A percentile compares a stretch with the other conserved stretches of the same genome.
Evolutionary conservation across 1,140 invertebrate species (phyloP).

Genomic region (Orchestia grillus): DNA sequence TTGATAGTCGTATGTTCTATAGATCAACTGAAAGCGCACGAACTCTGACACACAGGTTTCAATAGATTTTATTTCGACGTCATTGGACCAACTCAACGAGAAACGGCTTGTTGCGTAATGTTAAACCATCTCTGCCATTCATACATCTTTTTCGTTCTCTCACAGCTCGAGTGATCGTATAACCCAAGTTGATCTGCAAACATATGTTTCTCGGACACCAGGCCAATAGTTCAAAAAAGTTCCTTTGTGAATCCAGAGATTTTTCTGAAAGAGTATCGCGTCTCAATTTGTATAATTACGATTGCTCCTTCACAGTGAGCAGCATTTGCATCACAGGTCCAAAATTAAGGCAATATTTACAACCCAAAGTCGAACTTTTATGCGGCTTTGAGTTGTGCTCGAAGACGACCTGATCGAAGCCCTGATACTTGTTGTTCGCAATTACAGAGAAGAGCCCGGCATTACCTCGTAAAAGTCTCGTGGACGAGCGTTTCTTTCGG

Average conservation of each 20-base stretch:
- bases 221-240: slow-evolving; percentile 33
- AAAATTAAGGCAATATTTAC: slow-evolving; percentile 44
- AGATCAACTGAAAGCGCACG: not conserved
- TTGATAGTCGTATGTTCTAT: not conserved
- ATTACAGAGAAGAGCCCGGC: slow-evolving; percentile 51
- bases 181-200: not conserved
- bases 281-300: slow-evolving; percentile 54
- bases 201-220: slow-evolving; percentile 8
- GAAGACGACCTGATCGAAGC: slow-evolving; percentile 53
- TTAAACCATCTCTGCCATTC: not conserved
- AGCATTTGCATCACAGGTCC: slow-evolving; percentile 50
- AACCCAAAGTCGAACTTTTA: slow-evolving; percentile 54
- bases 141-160: not conserved
- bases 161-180: slow-evolving; percentile 7
- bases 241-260: slow-evolving; percentile 14
- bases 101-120: not conserved
- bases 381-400: slow-evolving; percentile 41
- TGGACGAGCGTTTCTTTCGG: slow-evolving; percentile 17
- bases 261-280: slow-evolving; percentile 36
- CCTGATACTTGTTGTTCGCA: slow-evolving; percentile 49
- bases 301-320: slow-evolving; percentile 37
- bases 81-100: not conserved
- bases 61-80: not conserved
- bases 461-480: slow-evolving; percentile 41
- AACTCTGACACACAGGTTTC: not conserved